Evolutionary conservation across 2,888 invertebrate species (phyloP).

Genomic region (Ryuthela nishihirai): DNA sequence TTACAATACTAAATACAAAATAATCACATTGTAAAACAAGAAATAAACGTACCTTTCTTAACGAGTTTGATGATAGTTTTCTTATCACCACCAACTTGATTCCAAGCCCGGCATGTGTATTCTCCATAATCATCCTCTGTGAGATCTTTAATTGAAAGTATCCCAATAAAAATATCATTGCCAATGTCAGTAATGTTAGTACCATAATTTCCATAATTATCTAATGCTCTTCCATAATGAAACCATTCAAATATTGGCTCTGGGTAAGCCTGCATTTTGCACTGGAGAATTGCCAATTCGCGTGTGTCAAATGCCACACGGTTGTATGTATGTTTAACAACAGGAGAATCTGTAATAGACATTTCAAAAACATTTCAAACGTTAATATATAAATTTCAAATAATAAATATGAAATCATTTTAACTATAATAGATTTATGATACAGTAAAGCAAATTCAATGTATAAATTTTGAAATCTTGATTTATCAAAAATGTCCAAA

Average conservation of each 20-base stretch:
- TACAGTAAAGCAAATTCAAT: no score
- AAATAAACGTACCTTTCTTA: slow-evolving; percentile 62
- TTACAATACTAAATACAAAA: neutral
- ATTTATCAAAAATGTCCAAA: no score
- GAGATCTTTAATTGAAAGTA: slow-evolving; percentile 60
- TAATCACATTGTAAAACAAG: no score
- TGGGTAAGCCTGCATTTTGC: slow-evolving; percentile 86
- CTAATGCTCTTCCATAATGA: slow-evolving; percentile 37
- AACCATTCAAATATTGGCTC: slow-evolving; percentile 90
- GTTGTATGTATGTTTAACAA: slow-evolving; percentile 64
- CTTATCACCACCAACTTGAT: slow-evolving; percentile 66
- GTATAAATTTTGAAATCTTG: no score
- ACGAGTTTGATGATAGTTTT: slow-evolving; percentile 65
- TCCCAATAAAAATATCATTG: slow-evolving; percentile 79
- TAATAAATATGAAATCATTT: neutral
- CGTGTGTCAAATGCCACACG: slow-evolving; percentile 75
- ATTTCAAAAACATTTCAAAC: neutral
- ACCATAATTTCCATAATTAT: slow-evolving; percentile 69
- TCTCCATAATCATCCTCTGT: slow-evolving; percentile 71
- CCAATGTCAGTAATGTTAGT: slow-evolving; percentile 74
- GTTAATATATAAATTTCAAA: neutral
- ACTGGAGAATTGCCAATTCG: slow-evolving; percentile 80
- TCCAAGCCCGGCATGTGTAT: slow-evolving; percentile 82
- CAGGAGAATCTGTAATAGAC: slow-evolving; percentile 66
- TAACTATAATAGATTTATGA: neutral